Evolutionary conservation across 2,888 invertebrate genomes (phyloP), one percentile per base, ranked within the genome.

Genomic region (Didymodactylos carnosus): DNA sequence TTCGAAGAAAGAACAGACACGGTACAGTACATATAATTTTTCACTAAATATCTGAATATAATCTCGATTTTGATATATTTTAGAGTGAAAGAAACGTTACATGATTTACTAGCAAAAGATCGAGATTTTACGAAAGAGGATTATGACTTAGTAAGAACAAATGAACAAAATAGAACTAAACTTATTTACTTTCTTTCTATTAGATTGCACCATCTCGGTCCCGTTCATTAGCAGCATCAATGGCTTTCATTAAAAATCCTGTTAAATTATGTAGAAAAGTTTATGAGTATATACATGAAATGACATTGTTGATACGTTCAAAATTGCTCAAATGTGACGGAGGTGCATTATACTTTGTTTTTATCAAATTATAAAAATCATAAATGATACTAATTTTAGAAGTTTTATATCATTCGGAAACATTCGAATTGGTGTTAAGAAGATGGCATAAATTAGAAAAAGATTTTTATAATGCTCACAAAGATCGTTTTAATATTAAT

Each of bases 391-490:
- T 43, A 23, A 49, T 49, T 49, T 3, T 62, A 62, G 62, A 6
- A 0, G 35, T 35, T 75, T 86, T 99, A 11, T 99, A 98, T 84
- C 94, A 97, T 81, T 94, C 94, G 7, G 98, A 98, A 85, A 94
- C 94, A 0, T 97, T 97, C 97, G 97, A 98, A 81, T 85, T 98
- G 76, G 93, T 98, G 91, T 92, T 92, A 10, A 87, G 97, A 27
- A 87, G 97, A 19, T 75, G 97, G 97, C 91, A 92, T 53, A 97
- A 97, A 85, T 90, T 97, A 73, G 93, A 95, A 81, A 95, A 97
- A 83, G 98, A 98, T 83, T 98, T 75, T 72, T 75, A 51, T 43
- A 70, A 73, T 72, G 23, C 16, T n/a, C 62, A 75, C 72, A 69
- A 89, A 73, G 77, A 81, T 25, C 79, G 80, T 49, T 98, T 91